Conservation (phyloP, 2,888 invertebrate species). For the Trachelus iudaicus region DNA sequence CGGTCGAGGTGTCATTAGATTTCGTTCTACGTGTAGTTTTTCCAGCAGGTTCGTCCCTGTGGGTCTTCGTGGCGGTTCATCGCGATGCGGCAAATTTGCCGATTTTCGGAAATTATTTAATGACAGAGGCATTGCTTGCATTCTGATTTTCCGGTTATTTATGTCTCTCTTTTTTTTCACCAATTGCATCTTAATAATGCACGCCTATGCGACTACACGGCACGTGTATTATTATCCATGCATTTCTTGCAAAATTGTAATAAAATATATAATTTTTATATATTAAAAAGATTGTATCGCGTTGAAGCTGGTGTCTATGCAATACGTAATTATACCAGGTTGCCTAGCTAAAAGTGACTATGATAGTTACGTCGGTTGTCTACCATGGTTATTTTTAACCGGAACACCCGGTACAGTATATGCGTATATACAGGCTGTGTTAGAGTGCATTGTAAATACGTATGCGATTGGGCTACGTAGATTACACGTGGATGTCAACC, state of each 20-base stretch:
- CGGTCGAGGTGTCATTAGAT: slow-evolving; percentile 65
- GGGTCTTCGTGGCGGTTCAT: background rate
- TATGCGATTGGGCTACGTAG: background rate
- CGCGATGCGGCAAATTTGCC: background rate
- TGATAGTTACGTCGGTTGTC: too few species aligned
- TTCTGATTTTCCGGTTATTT: background rate
- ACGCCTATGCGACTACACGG: background rate
- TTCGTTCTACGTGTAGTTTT: slow-evolving; percentile 60
- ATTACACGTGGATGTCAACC: background rate
- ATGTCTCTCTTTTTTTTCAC: background rate
- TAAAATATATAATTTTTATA: background rate
- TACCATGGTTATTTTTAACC: background rate
- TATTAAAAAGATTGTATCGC: background rate
- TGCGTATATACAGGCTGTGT: background rate
- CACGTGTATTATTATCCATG: background rate
- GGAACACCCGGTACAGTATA: background rate
- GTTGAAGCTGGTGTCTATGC: background rate
- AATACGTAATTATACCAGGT: too few species aligned
- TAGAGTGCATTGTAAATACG: background rate
- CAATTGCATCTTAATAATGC: background rate
- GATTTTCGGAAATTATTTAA: background rate
- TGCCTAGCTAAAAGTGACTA: background rate
- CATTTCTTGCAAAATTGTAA: background rate
- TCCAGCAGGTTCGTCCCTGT: slow-evolving; percentile 24
- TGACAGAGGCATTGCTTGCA: background rate